Base-by-base conservation (phyloP, 2,888 invertebrate genomes). In the Lypha dubia region DNA sequence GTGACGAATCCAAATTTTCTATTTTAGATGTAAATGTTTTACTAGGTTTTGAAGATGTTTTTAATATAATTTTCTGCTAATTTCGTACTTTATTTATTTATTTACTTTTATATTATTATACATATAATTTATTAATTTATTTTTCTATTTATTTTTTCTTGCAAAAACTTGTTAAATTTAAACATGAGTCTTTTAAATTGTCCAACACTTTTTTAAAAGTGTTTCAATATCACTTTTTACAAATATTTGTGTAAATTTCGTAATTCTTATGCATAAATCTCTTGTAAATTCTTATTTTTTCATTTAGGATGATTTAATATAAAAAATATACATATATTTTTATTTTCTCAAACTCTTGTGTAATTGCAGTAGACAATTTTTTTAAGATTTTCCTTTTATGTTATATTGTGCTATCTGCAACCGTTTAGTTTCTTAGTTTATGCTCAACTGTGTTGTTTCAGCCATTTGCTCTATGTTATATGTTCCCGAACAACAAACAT, bases 341-440 rank as follows among this genome's bases (percentile, higher is more conserved):
- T 56, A 68, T 65, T 63, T 74, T 71, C 74, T 71, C 44, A 63
- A 68, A 79, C 87, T 87, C 87, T 87, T 87, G 87, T 87, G 87
- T 87, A 87, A 87, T 86, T 86, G 84, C 83, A 83, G 56, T 74
- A 84, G 84, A 84, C 65, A 77, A 71, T 41, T 49, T 77, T 84
- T 77, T 77, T 7, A 58, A 38, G 24, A 56, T 56, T 20, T 73
- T 60, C 28, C 58, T 28, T 32, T 35, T 38, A 9, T 74, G 41
- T 24, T 49, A 51, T 24, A 41, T 83, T 85, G 49, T 62, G 38
- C 20, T 60, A 28, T 51, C 75, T 60, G 70, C 81, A 75, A 85
- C 84, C 83, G 84, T 67, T 84, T 80, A 67, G 75, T 74, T 67
- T 75, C 83, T 81, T 84, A 68, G 84, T 87, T 86, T 81, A 85